These are phyloP conservation scores for Nyctibius grandis DNA, from an alignment of 2,797 vertebrate species.

Conservation along the genomic window DNA sequence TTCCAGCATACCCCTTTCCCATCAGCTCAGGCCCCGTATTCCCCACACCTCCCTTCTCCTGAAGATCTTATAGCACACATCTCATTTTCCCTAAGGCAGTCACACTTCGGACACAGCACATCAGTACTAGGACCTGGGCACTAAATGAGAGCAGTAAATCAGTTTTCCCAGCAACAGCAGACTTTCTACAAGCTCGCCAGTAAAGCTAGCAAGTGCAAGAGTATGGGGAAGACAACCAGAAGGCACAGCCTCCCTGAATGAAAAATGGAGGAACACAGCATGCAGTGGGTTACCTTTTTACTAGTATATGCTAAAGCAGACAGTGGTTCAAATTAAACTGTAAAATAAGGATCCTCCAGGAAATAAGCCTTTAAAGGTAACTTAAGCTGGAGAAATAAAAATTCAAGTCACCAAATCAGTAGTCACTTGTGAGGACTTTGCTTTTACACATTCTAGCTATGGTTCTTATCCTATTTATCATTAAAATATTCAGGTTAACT, in stretches of 20 bases:
- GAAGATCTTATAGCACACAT: accelerated
- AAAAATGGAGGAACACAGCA: background rate
- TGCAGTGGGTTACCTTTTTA: background rate
- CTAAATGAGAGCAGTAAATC: background rate
- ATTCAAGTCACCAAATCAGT: background rate
- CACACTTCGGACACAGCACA: background rate
- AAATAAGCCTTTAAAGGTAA: background rate
- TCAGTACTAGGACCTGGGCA: background rate
- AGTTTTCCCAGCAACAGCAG: background rate
- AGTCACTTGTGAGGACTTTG: background rate
- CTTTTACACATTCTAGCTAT: background rate
- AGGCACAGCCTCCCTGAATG: background rate
- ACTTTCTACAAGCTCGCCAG: background rate
- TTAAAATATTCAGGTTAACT: background rate
- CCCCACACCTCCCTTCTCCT: accelerated
- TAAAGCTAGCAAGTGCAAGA: background rate
- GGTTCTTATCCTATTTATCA: background rate
- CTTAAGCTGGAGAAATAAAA: background rate
- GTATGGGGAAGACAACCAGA: accelerated
- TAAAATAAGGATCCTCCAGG: background rate
- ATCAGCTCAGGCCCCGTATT: background rate
- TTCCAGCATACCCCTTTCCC: background rate
- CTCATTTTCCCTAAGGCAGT: background rate
- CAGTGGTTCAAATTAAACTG: background rate
- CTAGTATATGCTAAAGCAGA: background rate